Base-by-base conservation (phyloP, 2,888 invertebrate genomes). In the Calameuta pallipes region DNA sequence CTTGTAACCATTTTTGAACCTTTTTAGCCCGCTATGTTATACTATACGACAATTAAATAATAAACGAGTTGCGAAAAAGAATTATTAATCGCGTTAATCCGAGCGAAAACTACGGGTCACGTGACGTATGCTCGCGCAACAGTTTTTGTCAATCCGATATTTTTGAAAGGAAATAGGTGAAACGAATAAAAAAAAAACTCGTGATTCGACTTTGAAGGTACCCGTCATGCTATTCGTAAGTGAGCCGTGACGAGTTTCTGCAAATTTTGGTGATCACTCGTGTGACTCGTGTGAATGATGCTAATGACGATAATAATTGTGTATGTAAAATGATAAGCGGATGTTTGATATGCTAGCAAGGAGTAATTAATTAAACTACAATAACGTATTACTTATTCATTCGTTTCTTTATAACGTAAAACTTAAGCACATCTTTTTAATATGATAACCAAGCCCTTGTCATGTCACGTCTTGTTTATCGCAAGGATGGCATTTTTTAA, bases 331-430 rank as follows among this genome's bases (percentile, higher is more conserved):
- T 69, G 75, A 81, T 73, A 78, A 78, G 74, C 70, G 79, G 79
- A 79, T 81, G 80, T 81, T 81, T 74, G 78, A 76, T 78, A 79
- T 82, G 81, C 74, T 73, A 79, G 79, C 77, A 77, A 78, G 35
- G 69, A 75, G 74, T 75, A 73, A 78, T 70, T 81, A 69, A 76
- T 15, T 56, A 31, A 33, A 41, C n/a, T 34, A 74, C n/a, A 74
- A 82, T 82, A 85, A 85, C 83, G 83, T 85, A 84, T 84, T 83
- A 84, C 81, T 83, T 84, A 77, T 87, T 85, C 86, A 87, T 85
- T 86, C 83, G 82, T 84, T 82, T 87, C 83, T 84, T 83, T 85
- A 79, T 85, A 88, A 82, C 78, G 82, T 88, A 87, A 83, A 82
- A 80, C 80, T 83, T 85, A 84, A 85, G 84, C 69, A 76, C 69